Conservation (phyloP, 1,140 invertebrate species). For the Drosophila tani region DNA sequence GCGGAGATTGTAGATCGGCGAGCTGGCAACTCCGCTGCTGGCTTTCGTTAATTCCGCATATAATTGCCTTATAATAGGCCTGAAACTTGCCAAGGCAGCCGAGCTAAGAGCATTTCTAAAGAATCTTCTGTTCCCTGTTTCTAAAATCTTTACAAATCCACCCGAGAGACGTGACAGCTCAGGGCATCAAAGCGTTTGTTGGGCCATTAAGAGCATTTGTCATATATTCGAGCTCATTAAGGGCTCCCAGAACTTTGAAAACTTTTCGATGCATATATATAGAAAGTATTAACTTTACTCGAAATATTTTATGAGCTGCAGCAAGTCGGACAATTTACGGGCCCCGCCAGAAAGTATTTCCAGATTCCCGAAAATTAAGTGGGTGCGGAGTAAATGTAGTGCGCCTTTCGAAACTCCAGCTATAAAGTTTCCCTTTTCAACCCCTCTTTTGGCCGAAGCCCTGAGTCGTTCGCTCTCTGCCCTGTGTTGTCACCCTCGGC, state of each 20-base stretch:
- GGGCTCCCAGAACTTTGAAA: constrained; percentile 34
- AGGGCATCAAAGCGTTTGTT: constrained; percentile 53
- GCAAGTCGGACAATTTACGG: constrained; percentile 62
- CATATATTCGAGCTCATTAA: constrained; percentile 67
- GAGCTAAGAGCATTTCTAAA: constrained; percentile 17
- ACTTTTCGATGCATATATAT: constrained; percentile 29
- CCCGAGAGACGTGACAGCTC: constrained; percentile 14
- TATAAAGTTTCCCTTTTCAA: constrained; percentile 20
- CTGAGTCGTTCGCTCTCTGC: not conserved
- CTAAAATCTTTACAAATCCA: constrained; percentile 50
- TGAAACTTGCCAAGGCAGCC: constrained; percentile 25
- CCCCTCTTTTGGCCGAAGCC: constrained; percentile 5
- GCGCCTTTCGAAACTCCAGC: constrained; percentile 6
- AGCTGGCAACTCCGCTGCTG: not conserved
- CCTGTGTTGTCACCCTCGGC: constrained; percentile 16
- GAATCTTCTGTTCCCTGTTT: constrained; percentile 12
- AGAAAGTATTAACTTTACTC: constrained; percentile 48
- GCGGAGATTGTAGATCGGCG: constrained; percentile 9
- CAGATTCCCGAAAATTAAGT: constrained; percentile 39
- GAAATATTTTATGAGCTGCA: constrained; percentile 68
- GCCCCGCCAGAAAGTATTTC: constrained; percentile 32
- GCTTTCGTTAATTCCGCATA: constrained; percentile 34
- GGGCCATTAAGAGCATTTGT: constrained; percentile 72
- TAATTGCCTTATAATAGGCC: constrained; percentile 26
- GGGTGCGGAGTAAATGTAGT: constrained; percentile 24